phyloP scores from a whole-genome alignment of 2,113 vertebrate species.

The Apaloderma vittatum region DNA sequence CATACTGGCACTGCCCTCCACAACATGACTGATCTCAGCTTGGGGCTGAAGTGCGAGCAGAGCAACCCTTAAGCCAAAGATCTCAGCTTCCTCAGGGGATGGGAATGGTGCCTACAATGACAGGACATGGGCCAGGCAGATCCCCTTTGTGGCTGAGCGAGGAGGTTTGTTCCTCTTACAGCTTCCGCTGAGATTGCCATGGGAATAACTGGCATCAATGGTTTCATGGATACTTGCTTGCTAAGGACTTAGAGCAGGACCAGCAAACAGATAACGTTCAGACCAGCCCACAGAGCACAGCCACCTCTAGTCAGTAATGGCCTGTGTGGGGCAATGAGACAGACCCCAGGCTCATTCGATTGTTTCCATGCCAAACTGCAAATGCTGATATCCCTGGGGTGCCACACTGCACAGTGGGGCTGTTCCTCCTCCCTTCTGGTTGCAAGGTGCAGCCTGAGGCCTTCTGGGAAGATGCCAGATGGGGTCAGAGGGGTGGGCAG shows the following conservation, averaged over 20 bases:
- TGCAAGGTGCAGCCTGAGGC: neutral
- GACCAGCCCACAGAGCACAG: neutral
- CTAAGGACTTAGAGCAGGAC: neutral
- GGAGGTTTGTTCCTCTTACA: neutral
- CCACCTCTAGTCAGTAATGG: neutral
- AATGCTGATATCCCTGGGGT: neutral
- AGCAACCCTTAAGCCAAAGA: neutral
- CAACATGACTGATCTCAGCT: neutral
- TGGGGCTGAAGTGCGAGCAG: fast-evolving
- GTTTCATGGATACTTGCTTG: neutral
- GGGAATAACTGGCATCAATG: neutral
- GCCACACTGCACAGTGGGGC: neutral
- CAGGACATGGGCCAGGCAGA: neutral
- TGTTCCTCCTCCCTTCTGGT: neutral
- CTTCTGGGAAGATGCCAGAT: neutral
- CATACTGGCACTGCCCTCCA: neutral
- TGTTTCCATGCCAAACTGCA: neutral
- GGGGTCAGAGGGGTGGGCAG: neutral
- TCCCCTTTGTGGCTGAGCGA: neutral
- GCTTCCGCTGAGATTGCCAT: neutral
- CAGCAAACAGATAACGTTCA: neutral
- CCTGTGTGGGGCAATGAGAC: neutral
- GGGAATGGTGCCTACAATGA: neutral
- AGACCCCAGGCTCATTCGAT: fast-evolving
- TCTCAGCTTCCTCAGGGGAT: neutral